phyloP scores from a whole-genome alignment of 2,113 vertebrate species.

The Chelonoidis abingdonii region DNA sequence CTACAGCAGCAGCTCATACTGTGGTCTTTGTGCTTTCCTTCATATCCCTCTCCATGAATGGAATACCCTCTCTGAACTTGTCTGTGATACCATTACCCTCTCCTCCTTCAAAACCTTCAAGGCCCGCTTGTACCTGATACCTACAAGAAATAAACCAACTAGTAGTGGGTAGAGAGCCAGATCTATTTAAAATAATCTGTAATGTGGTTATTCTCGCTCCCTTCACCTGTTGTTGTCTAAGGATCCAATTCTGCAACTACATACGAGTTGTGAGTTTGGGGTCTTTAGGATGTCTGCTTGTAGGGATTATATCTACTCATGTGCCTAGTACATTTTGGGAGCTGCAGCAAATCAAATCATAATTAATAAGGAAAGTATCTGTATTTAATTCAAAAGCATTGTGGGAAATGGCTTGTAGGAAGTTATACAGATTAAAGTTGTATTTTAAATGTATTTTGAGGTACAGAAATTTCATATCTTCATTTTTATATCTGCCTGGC shows the following conservation, averaged over 20 bases:
- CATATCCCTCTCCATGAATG: neutral
- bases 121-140: neutral
- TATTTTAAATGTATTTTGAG: neutral
- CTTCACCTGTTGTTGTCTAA: neutral
- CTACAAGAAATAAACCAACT: neutral
- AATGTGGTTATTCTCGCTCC: neutral
- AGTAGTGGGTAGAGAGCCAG: neutral
- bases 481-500: neutral
- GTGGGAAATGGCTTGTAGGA: neutral
- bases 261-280: neutral
- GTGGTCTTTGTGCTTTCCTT: neutral
- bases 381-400: neutral
- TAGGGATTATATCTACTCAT: neutral
- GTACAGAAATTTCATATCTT: neutral
- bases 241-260: neutral
- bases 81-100: neutral
- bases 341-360: neutral
- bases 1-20: neutral
- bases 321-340: neutral
- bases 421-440: neutral
- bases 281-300: neutral
- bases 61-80: neutral
- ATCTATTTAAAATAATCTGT: neutral
- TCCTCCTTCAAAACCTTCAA: neutral
- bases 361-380: neutral